Evolutionary conservation across 2,113 vertebrate species (phyloP), one percentile per base, ranked within the genome.

Genomic region (Phainopepla nitens): DNA sequence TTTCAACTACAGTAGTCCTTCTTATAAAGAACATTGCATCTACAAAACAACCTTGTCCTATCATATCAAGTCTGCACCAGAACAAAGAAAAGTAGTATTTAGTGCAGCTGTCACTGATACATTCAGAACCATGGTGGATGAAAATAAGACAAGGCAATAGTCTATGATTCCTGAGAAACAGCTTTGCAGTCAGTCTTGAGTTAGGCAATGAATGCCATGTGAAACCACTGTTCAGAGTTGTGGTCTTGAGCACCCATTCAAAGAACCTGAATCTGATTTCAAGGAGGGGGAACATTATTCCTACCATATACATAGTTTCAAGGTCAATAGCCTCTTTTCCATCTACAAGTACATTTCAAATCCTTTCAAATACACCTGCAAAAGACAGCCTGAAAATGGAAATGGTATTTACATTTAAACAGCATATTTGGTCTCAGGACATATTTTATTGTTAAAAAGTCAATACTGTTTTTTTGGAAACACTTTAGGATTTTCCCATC

Each of bases 381-480:
- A 92, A 95, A 96, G 89, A 54, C 82, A 96, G 85, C 66, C 82
- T 85, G 92, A 90, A 94, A 94, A 93, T 89, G 66, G 92, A 93
- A 94, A 93, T 66, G 42, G 68, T 91, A 95, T 95, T 96, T 97
- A 96, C 87, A 90, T 96, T 97, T 91, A 96, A 96, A 96, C 82
- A 94, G 76, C 54, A 56, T 86, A 86, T 93, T 91, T 88, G n/a
- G 88, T 91, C 82, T 96, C 71, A 60, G 84, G 93, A 91, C 0
- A 0, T 70, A 70, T 96, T 95, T 92, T 93, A 82, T 93, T 95
- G 87, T 91, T 90, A 90, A 94, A 93, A 94, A 88, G 90, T 88
- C 96, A 93, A 90, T 91, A 80, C 70, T 70, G 93, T 73, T 60
- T 97, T 94, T 82, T 79, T 78, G 54, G 56, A 94, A 71, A 95